Percentiles rank a stretch among this genome's conserved stretches.
These are phyloP conservation scores for Crotalus helleri DNA, from an alignment of 2,113 vertebrate species.

Conservation along the genomic window DNA sequence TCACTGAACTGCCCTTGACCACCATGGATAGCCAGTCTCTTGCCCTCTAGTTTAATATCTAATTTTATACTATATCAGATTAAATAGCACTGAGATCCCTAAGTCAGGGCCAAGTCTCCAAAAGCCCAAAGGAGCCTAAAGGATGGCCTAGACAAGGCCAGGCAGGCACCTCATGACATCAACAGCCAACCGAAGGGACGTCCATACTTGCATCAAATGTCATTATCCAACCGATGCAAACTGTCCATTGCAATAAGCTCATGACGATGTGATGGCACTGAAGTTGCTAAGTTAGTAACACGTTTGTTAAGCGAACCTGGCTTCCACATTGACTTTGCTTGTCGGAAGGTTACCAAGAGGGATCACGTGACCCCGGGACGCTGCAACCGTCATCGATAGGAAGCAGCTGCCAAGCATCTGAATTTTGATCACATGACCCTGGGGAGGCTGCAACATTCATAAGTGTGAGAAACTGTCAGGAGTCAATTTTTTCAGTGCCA, in stretches of 20 bases:
- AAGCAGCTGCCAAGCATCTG: too few species aligned
- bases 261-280: too few species aligned
- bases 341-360: too few species aligned
- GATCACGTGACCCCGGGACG: too few species aligned
- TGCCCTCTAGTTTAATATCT: neutral
- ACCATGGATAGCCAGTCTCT: neutral
- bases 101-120: neutral
- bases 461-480: too few species aligned
- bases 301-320: too few species aligned
- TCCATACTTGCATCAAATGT: neutral
- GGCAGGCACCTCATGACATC: neutral
- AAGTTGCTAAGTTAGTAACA: too few species aligned
- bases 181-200: neutral
- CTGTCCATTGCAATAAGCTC: neutral
- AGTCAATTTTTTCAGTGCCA: too few species aligned
- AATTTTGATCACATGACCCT: too few species aligned
- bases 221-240: neutral
- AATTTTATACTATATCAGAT: neutral
- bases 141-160: neutral
- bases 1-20: neutral
- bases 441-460: too few species aligned
- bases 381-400: too few species aligned
- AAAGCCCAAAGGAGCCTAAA: neutral
- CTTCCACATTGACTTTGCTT: too few species aligned
- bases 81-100: neutral